Evolutionary conservation across 1,140 invertebrate genomes (phyloP).

Genomic region (Apis cerana): DNA sequence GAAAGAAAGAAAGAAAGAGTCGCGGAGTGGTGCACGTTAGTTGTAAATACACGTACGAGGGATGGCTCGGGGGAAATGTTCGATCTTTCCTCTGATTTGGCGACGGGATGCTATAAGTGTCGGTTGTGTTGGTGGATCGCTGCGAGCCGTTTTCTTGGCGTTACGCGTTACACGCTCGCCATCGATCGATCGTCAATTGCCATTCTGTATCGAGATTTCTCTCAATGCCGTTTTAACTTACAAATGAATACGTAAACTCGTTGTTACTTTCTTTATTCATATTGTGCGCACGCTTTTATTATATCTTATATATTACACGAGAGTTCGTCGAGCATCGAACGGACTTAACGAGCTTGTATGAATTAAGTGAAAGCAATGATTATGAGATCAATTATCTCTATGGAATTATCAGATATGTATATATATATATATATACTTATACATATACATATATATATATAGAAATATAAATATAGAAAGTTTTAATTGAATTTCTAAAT

Average conservation of each 20-base stretch:
- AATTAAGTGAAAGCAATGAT: constrained; percentile 43
- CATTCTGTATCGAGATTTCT: background rate
- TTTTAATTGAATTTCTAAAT: constrained; percentile 36
- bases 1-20: too few relatives aligned
- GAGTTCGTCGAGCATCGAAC: background rate
- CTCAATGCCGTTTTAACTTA: background rate
- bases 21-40: too few relatives aligned
- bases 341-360: constrained; percentile 3
- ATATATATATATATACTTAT: background rate
- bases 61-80: too few relatives aligned
- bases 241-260: background rate
- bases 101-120: constrained; percentile 10
- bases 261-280: background rate
- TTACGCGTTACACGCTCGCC: constrained; percentile 13
- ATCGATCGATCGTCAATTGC: constrained; percentile 25
- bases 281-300: background rate
- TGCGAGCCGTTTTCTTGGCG: constrained; percentile 22
- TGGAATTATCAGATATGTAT: constrained; percentile 21
- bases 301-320: background rate
- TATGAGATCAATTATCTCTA: constrained; percentile 22
- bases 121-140: constrained; percentile 39
- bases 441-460: background rate
- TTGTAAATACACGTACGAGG: too few relatives aligned
- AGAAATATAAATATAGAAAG: constrained; percentile 38
- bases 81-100: constrained; percentile 6